Base-by-base conservation (phyloP, 2,888 invertebrate species). In the Anodontia alba region DNA sequence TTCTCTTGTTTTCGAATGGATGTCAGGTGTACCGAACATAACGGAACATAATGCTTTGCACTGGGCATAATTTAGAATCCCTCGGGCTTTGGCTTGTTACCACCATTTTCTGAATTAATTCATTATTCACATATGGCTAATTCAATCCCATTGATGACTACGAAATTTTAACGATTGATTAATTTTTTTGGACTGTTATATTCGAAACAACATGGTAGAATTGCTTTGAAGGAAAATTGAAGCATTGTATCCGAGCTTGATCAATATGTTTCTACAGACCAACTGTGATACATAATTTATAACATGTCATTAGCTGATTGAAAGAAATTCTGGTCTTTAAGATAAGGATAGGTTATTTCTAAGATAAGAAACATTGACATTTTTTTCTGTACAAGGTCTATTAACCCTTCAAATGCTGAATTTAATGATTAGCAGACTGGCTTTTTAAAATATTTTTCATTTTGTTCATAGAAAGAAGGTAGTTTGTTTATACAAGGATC, bases 241-340 rank as follows among this genome's bases (percentile, higher is more conserved):
- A 38, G 12, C 38, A 38, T 38, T 38, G 38, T 38, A 38, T 38
- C n/a, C n/a, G 38, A 38, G 38, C 7, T 12, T 38, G 12, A 38
- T 38, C 38, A 54, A 62, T 33, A 62, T 26, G 23, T 54, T 54
- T 54, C 54, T 54, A 10, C 54, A 26, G 54, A 54, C 26, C 5
- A 23, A 54, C 26, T 54, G 26, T 12, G 10, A 26, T 54, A 26
- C 12, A 54, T 54, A 54, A 54, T 54, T 54, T 54, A 54, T 54
- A 54, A 26, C 54, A 54, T 23, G 54, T 54, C 26, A 54, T 54
- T 54, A 54, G 54, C 15, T 54, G 54, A 54, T 54, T 54, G 54
- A 54, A 54, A 26, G 54, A 23, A 23, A 26, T 54, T 54, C 54
- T 54, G n/a, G 46, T 46, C 46, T 46, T 46, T 46, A 46, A 54